Percentiles rank a stretch among this genome's conserved stretches.
Evolutionary conservation across 2,888 invertebrate genomes (phyloP).

Genomic region (Tromatobia lineatoria): DNA sequence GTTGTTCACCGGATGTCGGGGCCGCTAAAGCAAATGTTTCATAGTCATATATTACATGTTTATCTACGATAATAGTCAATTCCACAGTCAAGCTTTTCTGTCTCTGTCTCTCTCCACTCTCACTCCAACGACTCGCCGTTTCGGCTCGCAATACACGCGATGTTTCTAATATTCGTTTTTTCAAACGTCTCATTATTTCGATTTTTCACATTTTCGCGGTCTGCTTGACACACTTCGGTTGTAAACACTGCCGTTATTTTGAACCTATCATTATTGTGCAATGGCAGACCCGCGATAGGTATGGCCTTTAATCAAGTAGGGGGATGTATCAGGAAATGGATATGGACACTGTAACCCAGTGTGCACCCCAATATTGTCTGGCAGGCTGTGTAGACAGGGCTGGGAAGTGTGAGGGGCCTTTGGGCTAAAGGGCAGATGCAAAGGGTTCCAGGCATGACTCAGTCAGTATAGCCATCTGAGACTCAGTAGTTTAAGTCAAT

Average conservation of each 20-base stretch:
- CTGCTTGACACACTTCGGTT: not conserved
- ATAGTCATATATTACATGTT: constrained; percentile 22
- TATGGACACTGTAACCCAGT: constrained; percentile 36
- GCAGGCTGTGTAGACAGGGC: constrained; percentile 41
- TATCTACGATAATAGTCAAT: constrained; percentile 28
- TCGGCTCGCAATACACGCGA: not conserved
- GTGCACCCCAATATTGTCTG: constrained; percentile 39
- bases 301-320: constrained; percentile 30
- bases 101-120: not conserved
- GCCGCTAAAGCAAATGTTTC: not conserved
- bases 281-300: constrained; percentile 29
- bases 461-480: constrained; percentile 43
- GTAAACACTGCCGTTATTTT: not conserved
- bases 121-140: constrained; percentile 5
- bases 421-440: constrained; percentile 44
- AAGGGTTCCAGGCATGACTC: constrained; percentile 64
- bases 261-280: not conserved
- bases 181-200: not conserved
- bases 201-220: not conserved
- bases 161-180: constrained; percentile 19
- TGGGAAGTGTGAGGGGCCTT: constrained; percentile 34
- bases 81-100: not conserved
- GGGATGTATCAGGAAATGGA: constrained; percentile 52
- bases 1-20: not conserved
- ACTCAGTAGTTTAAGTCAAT: constrained; percentile 23